phyloP scores from a whole-genome alignment of 2,797 vertebrate species.

The Premnoplex brunnescens region DNA sequence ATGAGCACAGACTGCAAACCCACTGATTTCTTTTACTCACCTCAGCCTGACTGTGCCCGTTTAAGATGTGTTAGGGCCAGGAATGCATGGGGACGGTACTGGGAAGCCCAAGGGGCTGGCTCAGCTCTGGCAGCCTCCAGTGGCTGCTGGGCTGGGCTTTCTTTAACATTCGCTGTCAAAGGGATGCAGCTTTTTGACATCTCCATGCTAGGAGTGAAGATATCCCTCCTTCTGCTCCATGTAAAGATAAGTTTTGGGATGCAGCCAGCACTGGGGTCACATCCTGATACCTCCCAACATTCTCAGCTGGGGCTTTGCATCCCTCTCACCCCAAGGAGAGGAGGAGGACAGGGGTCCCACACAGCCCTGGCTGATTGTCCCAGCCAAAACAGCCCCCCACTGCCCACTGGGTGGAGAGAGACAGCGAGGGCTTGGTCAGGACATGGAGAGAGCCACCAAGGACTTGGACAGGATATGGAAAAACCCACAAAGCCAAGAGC shows the following conservation, averaged over 20 bases:
- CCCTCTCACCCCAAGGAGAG: not conserved
- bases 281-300: not conserved
- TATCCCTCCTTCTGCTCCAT: not conserved
- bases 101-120: not conserved
- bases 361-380: not conserved
- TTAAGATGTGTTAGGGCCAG: not conserved
- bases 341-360: not conserved
- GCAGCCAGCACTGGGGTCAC: slow-evolving; percentile 13
- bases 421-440: not conserved
- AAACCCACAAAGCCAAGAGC: not conserved
- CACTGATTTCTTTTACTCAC: accelerated
- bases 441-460: not conserved
- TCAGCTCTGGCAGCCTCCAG: not conserved
- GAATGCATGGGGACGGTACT: not conserved
- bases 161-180: not conserved
- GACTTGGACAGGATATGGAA: not conserved
- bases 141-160: not conserved
- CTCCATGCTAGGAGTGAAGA: slow-evolving; percentile 28
- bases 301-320: not conserved
- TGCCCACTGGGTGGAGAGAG: not conserved
- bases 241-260: slow-evolving; percentile 50
- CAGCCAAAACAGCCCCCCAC: accelerated
- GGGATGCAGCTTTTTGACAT: slow-evolving; percentile 36
- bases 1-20: not conserved
- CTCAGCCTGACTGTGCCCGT: not conserved